Evolutionary conservation across 2,888 invertebrate species (phyloP), one percentile per base, ranked within the genome.

Genomic region (Uloborus plumipes): DNA sequence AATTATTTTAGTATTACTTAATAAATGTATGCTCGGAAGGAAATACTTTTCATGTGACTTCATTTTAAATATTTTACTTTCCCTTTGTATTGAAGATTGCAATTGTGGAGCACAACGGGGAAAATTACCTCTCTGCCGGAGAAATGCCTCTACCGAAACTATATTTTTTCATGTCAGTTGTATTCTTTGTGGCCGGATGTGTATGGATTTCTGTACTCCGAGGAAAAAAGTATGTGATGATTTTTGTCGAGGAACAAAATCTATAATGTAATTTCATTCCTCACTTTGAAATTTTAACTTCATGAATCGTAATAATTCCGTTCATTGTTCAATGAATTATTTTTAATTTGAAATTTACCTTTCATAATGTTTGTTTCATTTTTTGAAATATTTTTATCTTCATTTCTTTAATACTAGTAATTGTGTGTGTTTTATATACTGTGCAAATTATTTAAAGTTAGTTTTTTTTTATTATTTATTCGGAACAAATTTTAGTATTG

Each of bases 81-180:
- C 20, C 16, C 16, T 67, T 50, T 50, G 6, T 53, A 31, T 55
- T 66, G 22, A 88, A 96, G 95, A 92, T 97, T 85, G 93, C 94
- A 88, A 94, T 99, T 85, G 94, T 93, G 86, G 97, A 97, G 89
- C 94, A 93, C 87, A 96, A 97, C 88, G 86, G 85, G 70, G 93
- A 93, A 51, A 97, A 95, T 89, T 98, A 93, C 88, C 90, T 99
- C 51, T 97, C 98, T 1, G 98, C 98, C 0, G 98, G 98, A 0
- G 97, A 98, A 90, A 97, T 98, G 93, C 98, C 98, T 0, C 90
- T 98, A 50, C 99, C 99, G 0, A 93, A 94, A 0, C 90, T 99
- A 1, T 99, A 97, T 89, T 95, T 95, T 87, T 93, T 94, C 92
- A 95, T 98, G 94, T 87, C 88, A 6, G 94, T 97, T 0, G 89